These are phyloP conservation scores for Tribolium castaneum DNA, from an alignment of 1,140 invertebrate species.

Conservation along the genomic window DNA sequence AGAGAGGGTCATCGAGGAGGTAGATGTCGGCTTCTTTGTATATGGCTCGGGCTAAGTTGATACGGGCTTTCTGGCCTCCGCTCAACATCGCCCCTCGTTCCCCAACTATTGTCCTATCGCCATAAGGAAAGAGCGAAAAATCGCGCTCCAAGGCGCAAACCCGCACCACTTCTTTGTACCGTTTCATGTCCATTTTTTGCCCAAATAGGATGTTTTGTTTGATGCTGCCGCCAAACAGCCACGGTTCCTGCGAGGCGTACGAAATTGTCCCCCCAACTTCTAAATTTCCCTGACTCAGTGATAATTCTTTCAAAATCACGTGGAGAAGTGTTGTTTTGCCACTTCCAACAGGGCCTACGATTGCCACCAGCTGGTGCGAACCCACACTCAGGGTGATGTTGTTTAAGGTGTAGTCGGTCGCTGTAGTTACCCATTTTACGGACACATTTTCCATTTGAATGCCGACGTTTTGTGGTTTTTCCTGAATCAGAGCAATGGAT, in stretches of 20 bases:
- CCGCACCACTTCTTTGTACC: constrained; percentile 79
- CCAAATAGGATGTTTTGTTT: constrained; percentile 93
- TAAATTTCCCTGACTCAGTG: constrained; percentile 67
- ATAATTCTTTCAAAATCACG: constrained; percentile 82
- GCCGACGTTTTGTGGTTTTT: background rate
- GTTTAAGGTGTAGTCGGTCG: constrained; percentile 69
- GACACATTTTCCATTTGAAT: constrained; percentile 65
- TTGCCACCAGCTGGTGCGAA: constrained; percentile 74
- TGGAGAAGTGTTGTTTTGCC: constrained; percentile 87
- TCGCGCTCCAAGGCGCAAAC: constrained; percentile 82
- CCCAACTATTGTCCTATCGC: constrained; percentile 89
- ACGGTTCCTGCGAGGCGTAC: constrained; percentile 91
- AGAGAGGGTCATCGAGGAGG: constrained; percentile 85
- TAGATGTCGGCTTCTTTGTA: constrained; percentile 87
- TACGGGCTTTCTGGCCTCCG: constrained; percentile 89
- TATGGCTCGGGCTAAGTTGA: constrained; percentile 86
- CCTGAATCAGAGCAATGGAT: background rate
- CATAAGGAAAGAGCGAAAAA: constrained; percentile 76
- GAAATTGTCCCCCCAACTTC: constrained; percentile 80
- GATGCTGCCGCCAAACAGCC: constrained; percentile 83
- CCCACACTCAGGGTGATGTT: constrained; percentile 73
- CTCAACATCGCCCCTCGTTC: constrained; percentile 87
- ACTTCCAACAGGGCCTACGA: constrained; percentile 84
- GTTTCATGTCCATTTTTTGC: constrained; percentile 74
- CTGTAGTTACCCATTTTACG: constrained; percentile 70